A percentile compares a stretch with the other conserved stretches of the same genome.
Evolutionary conservation across 1,140 invertebrate species (phyloP).

Genomic region (Drosophila ironensis): DNA sequence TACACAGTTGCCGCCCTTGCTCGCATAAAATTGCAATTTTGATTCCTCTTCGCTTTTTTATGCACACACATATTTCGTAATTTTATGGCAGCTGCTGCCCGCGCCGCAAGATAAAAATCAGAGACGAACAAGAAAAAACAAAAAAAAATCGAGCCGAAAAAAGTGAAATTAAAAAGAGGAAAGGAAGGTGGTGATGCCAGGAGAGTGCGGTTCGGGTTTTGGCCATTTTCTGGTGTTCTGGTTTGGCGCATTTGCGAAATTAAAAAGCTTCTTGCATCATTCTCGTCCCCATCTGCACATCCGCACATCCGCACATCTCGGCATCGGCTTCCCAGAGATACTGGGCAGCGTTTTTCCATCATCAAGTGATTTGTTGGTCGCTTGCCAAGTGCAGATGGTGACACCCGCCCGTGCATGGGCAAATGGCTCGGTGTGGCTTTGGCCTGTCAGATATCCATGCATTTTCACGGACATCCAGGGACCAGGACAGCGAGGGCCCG

Average conservation of each 20-base stretch:
- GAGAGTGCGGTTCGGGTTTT: not conserved
- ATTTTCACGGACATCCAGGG: slow-evolving; percentile 3
- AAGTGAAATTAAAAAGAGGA: not conserved
- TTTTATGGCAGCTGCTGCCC: slow-evolving; percentile 61
- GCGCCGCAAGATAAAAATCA: not conserved
- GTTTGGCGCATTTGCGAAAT: slow-evolving; percentile 66
- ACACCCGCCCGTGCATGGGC: not conserved
- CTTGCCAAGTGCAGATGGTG: slow-evolving; percentile 48
- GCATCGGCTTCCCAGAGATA: not conserved
- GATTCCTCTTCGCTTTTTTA: slow-evolving; percentile 27
- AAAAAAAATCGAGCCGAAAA: too few relatives aligned
- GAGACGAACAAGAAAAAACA: not conserved
- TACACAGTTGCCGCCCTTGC: slow-evolving; percentile 34
- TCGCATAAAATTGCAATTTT: slow-evolving; percentile 68
- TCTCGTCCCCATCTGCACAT: slow-evolving; percentile 28
- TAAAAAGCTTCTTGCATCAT: slow-evolving; percentile 73
- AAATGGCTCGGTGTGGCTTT: too few relatives aligned
- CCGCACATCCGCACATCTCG: too few relatives aligned
- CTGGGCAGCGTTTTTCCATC: slow-evolving; percentile 2
- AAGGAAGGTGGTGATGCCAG: not conserved
- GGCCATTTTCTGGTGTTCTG: slow-evolving; percentile 32
- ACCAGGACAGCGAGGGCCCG: too few relatives aligned
- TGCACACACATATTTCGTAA: slow-evolving; percentile 51
- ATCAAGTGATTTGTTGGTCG: slow-evolving; percentile 52
- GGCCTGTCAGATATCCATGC: not conserved